A percentile compares a stretch with the other conserved stretches of the same genome.
Conservation (phyloP, 2,888 invertebrate species). For the Trachelus iudaicus region DNA sequence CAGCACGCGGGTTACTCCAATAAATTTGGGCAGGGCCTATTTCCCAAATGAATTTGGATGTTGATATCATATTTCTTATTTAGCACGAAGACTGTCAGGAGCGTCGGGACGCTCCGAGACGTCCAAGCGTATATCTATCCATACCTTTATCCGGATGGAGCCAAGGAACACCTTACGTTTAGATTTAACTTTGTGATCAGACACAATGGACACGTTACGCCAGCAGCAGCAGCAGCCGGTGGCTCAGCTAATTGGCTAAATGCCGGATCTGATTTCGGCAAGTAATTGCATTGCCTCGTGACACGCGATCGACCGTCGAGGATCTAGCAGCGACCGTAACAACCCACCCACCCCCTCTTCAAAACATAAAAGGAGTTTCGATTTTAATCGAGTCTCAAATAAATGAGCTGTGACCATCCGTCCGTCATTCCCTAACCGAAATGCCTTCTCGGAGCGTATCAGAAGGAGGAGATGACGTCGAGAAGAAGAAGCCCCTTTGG, state of each 20-base stretch:
- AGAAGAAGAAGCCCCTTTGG: not conserved
- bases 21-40: conserved; percentile 15
- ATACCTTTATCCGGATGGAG: not conserved
- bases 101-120: not conserved
- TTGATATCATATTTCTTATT: conserved; percentile 24
- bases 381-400: not conserved
- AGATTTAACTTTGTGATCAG: not conserved
- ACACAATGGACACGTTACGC: conserved; percentile 11
- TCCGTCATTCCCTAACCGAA: not conserved
- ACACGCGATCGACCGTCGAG: conserved; percentile 41
- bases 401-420: conserved; percentile 1
- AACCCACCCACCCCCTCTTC: not conserved
- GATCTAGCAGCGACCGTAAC: no score
- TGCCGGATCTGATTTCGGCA: conserved; percentile 55
- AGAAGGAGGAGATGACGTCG: not conserved
- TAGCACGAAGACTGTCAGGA: not conserved
- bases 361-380: not conserved
- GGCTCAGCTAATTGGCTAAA: conserved; percentile 51
- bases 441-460: not conserved
- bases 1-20: conserved; percentile 9
- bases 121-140: not conserved
- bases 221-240: conserved; percentile 7
- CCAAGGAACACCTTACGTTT: not conserved
- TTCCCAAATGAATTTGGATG: conserved; percentile 17
- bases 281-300: conserved; percentile 54